Percentiles rank a stretch among this genome's conserved stretches.
Conservation (phyloP, 2,888 invertebrate genomes). For the Noctua janthe region DNA sequence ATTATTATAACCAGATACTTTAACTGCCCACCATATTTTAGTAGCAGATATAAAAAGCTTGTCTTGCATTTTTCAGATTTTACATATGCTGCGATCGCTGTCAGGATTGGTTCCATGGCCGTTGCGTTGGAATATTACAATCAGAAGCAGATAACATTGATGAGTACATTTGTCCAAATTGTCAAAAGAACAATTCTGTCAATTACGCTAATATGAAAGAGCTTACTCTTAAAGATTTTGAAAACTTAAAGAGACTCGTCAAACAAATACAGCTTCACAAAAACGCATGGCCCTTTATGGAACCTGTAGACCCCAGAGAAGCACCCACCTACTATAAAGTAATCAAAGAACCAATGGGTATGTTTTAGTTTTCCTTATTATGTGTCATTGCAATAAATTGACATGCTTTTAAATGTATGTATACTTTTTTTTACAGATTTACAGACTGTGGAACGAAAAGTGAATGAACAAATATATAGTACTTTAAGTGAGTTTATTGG, state of each 20-base stretch:
- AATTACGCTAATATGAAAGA: conserved; percentile 97
- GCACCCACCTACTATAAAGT: conserved; percentile 99
- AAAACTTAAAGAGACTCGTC: conserved; percentile 95
- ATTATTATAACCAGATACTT: neutral
- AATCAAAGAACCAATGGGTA: conserved; percentile 99
- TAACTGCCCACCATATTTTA: neutral
- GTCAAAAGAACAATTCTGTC: conserved; percentile 96
- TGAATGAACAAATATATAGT: conserved; percentile 95
- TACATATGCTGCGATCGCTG: conserved; percentile 99
- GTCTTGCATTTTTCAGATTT: conserved; percentile 92
- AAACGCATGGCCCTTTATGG: conserved; percentile 99
- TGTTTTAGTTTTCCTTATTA: conserved; percentile 73
- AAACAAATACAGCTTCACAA: conserved; percentile 98
- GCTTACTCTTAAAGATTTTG: conserved; percentile 94
- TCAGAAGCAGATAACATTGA: conserved; percentile 98
- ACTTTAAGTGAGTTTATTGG: conserved; percentile 98
- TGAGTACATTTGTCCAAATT: conserved; percentile 98
- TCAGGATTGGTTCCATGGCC: conserved; percentile 99
- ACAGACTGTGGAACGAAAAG: conserved; percentile 96
- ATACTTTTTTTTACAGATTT: conserved; percentile 92
- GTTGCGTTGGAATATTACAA: conserved; percentile 98
- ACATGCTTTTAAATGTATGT: conserved; percentile 11
- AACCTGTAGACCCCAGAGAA: conserved; percentile 98
- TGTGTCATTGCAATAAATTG: neutral
- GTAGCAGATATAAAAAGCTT: neutral